phyloP scores from a whole-genome alignment of 1,140 invertebrate species.

The Halyomorpha halys region DNA sequence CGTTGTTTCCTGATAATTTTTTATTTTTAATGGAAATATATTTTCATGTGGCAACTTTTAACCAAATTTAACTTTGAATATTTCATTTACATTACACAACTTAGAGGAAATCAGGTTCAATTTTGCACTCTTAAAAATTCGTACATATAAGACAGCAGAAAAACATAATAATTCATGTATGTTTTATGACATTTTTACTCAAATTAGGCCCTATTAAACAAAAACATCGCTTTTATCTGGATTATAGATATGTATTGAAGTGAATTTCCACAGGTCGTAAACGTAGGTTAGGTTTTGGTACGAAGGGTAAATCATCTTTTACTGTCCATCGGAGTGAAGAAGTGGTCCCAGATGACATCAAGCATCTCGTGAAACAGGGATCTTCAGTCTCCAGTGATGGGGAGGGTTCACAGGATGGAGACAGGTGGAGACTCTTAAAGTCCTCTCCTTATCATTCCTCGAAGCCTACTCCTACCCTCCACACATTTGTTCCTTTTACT shows the following conservation, averaged over 20 bases:
- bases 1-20: no score
- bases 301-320: conserved; percentile 86
- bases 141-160: no score
- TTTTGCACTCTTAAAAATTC: no score
- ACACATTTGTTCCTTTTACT: not conserved
- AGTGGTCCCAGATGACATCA: conserved; percentile 75
- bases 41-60: no score
- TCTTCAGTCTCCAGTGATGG: conserved; percentile 87
- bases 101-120: no score
- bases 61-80: no score
- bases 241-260: conserved; percentile 6
- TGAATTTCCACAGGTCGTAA: conserved; percentile 59
- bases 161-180: no score
- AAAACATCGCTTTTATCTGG: no score
- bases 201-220: no score
- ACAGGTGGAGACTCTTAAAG: conserved; percentile 45
- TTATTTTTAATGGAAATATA: no score
- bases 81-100: no score
- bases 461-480: not conserved
- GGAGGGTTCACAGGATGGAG: conserved; percentile 70
- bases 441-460: conserved; percentile 6
- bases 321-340: conserved; percentile 93
- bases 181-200: not conserved
- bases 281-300: conserved; percentile 88
- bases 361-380: conserved; percentile 61